Evolutionary conservation across 2,797 vertebrate genomes (phyloP).

Genomic region (Myotis myotis): DNA sequence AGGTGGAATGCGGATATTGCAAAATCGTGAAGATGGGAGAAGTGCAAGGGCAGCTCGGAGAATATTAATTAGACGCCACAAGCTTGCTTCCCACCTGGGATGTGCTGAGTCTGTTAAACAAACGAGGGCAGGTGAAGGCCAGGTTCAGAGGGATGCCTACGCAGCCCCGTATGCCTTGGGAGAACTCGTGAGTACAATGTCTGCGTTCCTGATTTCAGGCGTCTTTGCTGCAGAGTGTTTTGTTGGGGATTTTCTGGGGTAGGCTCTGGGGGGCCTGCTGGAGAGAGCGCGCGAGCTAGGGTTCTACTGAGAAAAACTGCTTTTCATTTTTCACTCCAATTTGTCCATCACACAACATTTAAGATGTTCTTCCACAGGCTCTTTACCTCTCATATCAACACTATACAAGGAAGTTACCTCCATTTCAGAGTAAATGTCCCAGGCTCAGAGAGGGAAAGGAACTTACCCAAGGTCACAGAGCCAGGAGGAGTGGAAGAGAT

Average conservation of each 20-base stretch:
- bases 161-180: rapidly evolving
- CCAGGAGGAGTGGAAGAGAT: background rate
- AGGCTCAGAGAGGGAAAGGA: slow-evolving; percentile 1
- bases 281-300: background rate
- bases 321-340: background rate
- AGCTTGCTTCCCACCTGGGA: background rate
- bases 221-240: background rate
- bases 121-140: background rate
- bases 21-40: background rate
- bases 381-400: background rate
- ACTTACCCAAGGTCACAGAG: background rate
- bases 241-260: background rate
- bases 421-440: background rate
- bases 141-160: background rate
- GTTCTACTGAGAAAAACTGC: background rate
- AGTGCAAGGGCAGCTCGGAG: background rate
- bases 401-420: background rate
- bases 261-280: too few relatives aligned
- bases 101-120: background rate
- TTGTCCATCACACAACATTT: background rate
- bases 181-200: background rate
- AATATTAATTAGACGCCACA: background rate
- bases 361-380: background rate
- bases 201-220: background rate
- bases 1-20: background rate